Percentiles rank a stretch among this genome's conserved stretches.
Evolutionary conservation across 2,888 invertebrate genomes (phyloP).

Genomic region (Zaprionus bogoriensis): DNA sequence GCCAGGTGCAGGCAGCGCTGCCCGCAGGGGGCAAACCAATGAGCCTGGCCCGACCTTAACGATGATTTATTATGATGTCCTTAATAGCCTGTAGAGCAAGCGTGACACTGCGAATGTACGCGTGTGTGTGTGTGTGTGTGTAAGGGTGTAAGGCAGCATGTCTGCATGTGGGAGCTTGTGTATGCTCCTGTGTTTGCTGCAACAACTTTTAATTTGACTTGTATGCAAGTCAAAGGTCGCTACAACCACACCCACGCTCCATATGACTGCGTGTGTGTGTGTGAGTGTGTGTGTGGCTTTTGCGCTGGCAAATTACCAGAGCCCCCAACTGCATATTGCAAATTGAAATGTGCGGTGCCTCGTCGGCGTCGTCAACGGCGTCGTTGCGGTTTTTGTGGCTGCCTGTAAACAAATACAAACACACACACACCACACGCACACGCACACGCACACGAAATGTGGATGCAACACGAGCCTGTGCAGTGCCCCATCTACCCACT

Average conservation of each 20-base stretch:
- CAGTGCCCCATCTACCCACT: not conserved
- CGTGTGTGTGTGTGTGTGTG: not conserved
- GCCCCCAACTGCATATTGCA: constrained; percentile 40
- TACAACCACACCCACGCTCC: constrained; percentile 1
- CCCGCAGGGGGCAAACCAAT: constrained; percentile 45
- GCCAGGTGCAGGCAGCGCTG: constrained; percentile 11
- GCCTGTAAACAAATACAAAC: constrained; percentile 36
- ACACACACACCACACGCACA: not conserved
- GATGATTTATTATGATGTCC: constrained; percentile 64
- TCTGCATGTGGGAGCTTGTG: not conserved
- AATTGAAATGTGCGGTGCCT: constrained; percentile 44
- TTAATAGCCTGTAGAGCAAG: constrained; percentile 55
- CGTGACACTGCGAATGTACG: constrained; percentile 4
- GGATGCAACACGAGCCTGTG: not conserved
- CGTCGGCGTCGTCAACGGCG: constrained; percentile 1
- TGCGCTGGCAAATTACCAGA: constrained; percentile 22
- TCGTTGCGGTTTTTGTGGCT: constrained; percentile 41
- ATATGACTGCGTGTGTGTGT: not conserved
- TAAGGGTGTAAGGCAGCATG: not conserved
- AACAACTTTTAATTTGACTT: constrained; percentile 36
- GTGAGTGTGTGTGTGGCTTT: constrained; percentile 21
- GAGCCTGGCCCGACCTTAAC: constrained; percentile 57
- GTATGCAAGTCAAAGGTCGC: constrained; percentile 28
- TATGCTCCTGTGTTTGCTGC: not conserved
- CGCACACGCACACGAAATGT: not conserved